phyloP scores from a whole-genome alignment of 1,140 invertebrate species.

The Tribolium madens region DNA sequence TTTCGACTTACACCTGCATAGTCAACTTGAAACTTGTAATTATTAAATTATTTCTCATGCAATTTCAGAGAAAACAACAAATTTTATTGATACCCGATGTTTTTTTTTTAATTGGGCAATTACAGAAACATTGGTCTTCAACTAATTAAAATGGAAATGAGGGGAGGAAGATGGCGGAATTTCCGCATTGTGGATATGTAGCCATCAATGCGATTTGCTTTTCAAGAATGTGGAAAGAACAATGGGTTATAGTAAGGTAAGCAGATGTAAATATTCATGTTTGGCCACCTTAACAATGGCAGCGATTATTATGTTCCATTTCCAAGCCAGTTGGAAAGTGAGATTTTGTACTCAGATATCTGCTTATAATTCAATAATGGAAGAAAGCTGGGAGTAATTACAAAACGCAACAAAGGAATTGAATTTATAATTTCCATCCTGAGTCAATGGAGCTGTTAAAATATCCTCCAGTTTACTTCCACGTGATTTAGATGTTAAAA shows the following conservation, averaged over 20 bases:
- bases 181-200: slow-evolving; percentile 37
- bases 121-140: slow-evolving; percentile 18
- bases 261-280: slow-evolving; percentile 48
- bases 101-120: slow-evolving; percentile 33
- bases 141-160: slow-evolving; percentile 33
- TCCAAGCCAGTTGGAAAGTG: slow-evolving; percentile 40
- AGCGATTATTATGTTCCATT: slow-evolving; percentile 39
- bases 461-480: slow-evolving; percentile 25
- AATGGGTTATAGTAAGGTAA: slow-evolving; percentile 43
- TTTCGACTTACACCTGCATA: slow-evolving; percentile 42
- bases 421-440: slow-evolving; percentile 28
- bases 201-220: slow-evolving; percentile 35
- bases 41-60: slow-evolving; percentile 45
- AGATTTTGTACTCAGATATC: slow-evolving; percentile 34
- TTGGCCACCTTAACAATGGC: slow-evolving; percentile 26
- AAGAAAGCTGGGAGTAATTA: slow-evolving; percentile 40
- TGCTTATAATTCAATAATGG: slow-evolving; percentile 42
- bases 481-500: slow-evolving; percentile 44
- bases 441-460: slow-evolving; percentile 30
- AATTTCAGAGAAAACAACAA: slow-evolving; percentile 23
- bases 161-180: slow-evolving; percentile 27
- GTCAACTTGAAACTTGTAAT: slow-evolving; percentile 26
- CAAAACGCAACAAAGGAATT: slow-evolving; percentile 34
- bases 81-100: not conserved
- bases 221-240: slow-evolving; percentile 41